Evolutionary conservation across 1,140 invertebrate species (phyloP), one percentile per base, ranked within the genome.

Genomic region (Drosophila santomea): DNA sequence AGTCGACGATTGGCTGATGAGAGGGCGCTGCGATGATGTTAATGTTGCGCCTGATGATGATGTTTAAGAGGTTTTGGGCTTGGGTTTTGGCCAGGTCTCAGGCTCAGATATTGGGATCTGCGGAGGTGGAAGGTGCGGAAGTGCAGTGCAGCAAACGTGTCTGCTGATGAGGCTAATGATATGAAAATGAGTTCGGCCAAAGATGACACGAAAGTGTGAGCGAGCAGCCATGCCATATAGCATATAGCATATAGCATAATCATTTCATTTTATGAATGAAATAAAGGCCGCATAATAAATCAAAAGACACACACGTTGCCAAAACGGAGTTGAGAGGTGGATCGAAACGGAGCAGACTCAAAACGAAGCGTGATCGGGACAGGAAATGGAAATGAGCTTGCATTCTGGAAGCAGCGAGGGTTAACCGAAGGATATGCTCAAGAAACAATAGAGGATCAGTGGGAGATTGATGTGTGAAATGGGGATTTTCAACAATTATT

Each of bases 251-350:
- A 72, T 10, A 56, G 77, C 56, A 50, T 61, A 72, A 75, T 71
- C 68, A 61, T 80, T 80, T 85, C 55, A 74, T 77, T 84, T 84
- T 72, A 84, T 84, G 81, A 84, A 84, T 84, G 81, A 74, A 84
- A 55, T 47, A 59, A 62, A 64, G 44, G 60, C 58, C 43, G 76
- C 66, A 80, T 84, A 58, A 74, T 79, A 79, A 79, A 79, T 79
- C 76, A 79, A 76, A 78, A 83, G 52, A 68, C 71, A 76, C 63
- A 83, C 74, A 66, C 62, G 47, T 75, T 57, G 64, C 67, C 57
- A 72, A 72, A 71, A 48, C 67, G 17, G 36, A 69, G 63, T 39
- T 36, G 47, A 67, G 66, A 58, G 78, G 57, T 73, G 78, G 78
- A 79, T 75, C 61, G 38, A 83, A 78, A 78, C 64, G 75, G 25